Evolutionary conservation across 2,113 vertebrate genomes (phyloP).

Genomic region (Miniopterus natalensis): DNA sequence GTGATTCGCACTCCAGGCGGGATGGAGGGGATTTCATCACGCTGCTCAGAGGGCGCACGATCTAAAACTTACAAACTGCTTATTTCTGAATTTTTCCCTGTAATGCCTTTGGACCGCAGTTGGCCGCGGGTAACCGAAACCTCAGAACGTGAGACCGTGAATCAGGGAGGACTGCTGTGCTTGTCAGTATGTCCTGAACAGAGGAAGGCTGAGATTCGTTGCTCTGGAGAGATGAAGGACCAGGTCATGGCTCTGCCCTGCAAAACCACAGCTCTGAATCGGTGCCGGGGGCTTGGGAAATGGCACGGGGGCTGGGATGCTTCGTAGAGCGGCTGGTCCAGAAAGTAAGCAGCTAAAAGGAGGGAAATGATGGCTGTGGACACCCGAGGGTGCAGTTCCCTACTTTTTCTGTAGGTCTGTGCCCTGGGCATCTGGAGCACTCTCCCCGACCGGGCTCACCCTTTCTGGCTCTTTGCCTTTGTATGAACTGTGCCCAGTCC

Average conservation of each 20-base stretch:
- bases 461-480: background rate
- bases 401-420: background rate
- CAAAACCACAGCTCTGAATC: background rate
- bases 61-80: background rate
- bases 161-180: background rate
- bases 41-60: too few species aligned
- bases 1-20: background rate
- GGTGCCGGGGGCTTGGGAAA: background rate
- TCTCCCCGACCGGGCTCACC: background rate
- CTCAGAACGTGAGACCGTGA: background rate
- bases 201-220: background rate
- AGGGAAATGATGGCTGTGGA: background rate
- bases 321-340: background rate
- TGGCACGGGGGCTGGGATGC: too few species aligned
- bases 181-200: background rate
- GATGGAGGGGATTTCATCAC: too few species aligned
- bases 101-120: background rate
- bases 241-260: background rate
- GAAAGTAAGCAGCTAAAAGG: too few species aligned
- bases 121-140: background rate
- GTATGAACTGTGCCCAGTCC: rapidly evolving
- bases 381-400: rapidly evolving
- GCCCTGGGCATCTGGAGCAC: background rate
- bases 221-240: background rate
- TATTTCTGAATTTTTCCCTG: background rate